Evolutionary conservation across 2,888 invertebrate genomes (phyloP).

Genomic region (Stenichneumon culpator): DNA sequence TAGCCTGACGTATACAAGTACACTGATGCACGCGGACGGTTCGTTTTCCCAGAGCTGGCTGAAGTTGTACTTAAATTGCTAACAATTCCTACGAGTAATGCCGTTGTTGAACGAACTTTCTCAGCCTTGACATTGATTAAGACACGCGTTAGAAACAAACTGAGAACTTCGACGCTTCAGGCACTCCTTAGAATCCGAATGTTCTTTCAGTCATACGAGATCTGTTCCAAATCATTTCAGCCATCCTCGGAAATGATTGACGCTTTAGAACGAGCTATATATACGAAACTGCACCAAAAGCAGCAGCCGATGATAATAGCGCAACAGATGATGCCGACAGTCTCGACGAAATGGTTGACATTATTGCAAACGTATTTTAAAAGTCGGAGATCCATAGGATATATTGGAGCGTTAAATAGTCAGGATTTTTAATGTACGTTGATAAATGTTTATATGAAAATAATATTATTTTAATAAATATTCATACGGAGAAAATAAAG

Average conservation of each 20-base stretch:
- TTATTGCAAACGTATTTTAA: constrained; percentile 3
- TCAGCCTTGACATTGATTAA: constrained; percentile 34
- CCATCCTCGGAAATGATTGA: no score
- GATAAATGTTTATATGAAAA: neutral
- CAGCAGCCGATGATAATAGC: neutral
- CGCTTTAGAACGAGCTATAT: constrained; percentile 46
- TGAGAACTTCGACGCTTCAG: constrained; percentile 40
- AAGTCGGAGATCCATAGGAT: neutral
- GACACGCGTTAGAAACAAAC: constrained; percentile 31
- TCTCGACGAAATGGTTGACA: constrained; percentile 4
- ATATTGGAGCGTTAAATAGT: neutral
- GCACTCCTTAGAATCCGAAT: constrained; percentile 31
- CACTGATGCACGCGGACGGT: constrained; percentile 30
- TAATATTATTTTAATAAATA: neutral
- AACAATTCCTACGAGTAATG: constrained; percentile 34
- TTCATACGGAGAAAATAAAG: neutral
- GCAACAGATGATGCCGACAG: constrained; percentile 13
- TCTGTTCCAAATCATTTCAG: no score
- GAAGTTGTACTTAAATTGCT: constrained; percentile 30
- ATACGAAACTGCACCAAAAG: neutral
- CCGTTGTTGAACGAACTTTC: constrained; percentile 28
- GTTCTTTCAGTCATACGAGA: neutral
- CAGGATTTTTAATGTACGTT: neutral
- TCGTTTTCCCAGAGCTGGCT: constrained; percentile 26
- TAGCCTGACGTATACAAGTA: constrained; percentile 28